phyloP scores from a whole-genome alignment of 2,113 vertebrate species.

The Toxostoma redivivum region DNA sequence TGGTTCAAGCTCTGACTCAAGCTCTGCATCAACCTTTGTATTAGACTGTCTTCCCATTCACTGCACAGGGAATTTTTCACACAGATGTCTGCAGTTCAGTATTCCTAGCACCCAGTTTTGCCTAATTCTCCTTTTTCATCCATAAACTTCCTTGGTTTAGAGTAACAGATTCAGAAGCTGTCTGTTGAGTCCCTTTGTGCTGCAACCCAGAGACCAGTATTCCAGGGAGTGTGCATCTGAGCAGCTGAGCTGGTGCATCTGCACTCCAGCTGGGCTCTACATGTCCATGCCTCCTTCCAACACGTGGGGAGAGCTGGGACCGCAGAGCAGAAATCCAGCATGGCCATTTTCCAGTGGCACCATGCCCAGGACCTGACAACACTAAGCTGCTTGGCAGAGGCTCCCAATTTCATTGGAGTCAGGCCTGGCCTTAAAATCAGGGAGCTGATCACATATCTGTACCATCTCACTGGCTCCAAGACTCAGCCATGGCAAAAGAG shows the following conservation, averaged over 20 bases:
- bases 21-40: neutral
- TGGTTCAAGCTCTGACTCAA: neutral
- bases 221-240: neutral
- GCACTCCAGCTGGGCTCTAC: constrained; percentile 54
- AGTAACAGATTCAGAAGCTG: neutral
- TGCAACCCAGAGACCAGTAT: neutral
- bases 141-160: neutral
- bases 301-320: constrained; percentile 28
- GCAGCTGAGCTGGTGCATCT: constrained; percentile 26
- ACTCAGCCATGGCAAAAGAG: neutral
- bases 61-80: neutral
- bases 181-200: neutral
- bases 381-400: constrained; percentile 24
- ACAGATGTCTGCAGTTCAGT: neutral
- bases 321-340: neutral
- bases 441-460: constrained; percentile 13
- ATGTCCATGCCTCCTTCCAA: constrained; percentile 31
- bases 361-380: constrained; percentile 54
- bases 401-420: constrained; percentile 34
- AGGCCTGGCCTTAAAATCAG: constrained; percentile 32
- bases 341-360: constrained; percentile 55
- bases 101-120: neutral
- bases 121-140: neutral
- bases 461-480: constrained; percentile 4
- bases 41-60: neutral